Percentiles rank a stretch among this genome's conserved stretches.
phyloP scores from a whole-genome alignment of 2,113 vertebrate genomes.

The Sakesphorus luctuosus region DNA sequence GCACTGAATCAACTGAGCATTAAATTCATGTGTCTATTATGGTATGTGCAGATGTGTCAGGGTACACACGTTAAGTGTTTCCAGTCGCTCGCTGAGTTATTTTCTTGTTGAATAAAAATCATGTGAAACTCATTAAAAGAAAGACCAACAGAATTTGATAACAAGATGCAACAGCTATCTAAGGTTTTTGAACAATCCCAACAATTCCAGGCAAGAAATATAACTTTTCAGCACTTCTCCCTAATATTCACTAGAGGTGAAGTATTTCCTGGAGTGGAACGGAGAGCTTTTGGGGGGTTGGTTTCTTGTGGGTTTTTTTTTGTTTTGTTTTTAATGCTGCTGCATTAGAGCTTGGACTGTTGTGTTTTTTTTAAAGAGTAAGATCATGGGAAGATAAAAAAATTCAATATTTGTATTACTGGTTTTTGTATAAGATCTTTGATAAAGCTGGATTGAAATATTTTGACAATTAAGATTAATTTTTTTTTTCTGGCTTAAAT shows the following conservation, averaged over 20 bases:
- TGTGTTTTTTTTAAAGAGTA: not conserved
- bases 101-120: slow-evolving; percentile 48
- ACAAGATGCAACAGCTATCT: slow-evolving; percentile 53
- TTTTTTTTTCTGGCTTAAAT: not conserved
- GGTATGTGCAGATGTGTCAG: slow-evolving; percentile 58
- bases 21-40: slow-evolving; percentile 66
- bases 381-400: not conserved
- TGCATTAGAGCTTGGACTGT: not conserved
- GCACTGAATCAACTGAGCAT: slow-evolving; percentile 51
- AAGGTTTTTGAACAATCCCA: slow-evolving; percentile 21
- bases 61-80: slow-evolving; percentile 46
- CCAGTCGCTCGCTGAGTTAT: slow-evolving; percentile 16
- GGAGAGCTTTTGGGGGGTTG: fast-evolving
- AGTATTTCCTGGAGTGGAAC: not conserved
- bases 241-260: not conserved
- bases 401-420: fast-evolving
- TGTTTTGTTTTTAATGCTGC: not conserved
- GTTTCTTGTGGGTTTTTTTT: not conserved
- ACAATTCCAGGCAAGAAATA: not conserved
- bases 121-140: slow-evolving; percentile 41
- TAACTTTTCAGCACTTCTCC: slow-evolving; percentile 18
- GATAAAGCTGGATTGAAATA: not conserved
- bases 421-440: not conserved
- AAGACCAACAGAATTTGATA: slow-evolving; percentile 50
- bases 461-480: not conserved